These are phyloP conservation scores for Macrosteles quadrilineatus DNA, from an alignment of 1,140 invertebrate genomes.

Conservation along the genomic window DNA sequence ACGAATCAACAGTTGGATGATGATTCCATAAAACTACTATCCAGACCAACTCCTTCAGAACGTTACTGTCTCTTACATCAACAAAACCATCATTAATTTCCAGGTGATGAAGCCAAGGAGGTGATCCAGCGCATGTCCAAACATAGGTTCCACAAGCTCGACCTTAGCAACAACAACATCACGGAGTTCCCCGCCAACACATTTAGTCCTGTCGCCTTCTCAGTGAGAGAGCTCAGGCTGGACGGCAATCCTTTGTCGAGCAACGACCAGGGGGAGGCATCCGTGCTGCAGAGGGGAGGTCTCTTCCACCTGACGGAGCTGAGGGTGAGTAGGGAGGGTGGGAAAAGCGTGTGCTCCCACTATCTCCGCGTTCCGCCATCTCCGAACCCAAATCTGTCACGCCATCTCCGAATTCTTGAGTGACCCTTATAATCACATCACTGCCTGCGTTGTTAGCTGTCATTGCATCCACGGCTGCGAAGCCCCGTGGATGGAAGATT, in stretches of 20 bases:
- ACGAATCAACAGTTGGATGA: too few species aligned
- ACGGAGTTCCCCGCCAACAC: conserved; percentile 18
- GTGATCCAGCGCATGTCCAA: conserved; percentile 19
- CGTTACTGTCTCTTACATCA: too few species aligned
- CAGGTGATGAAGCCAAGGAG: conserved; percentile 6
- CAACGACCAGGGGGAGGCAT: background rate
- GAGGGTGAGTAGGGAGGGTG: conserved; percentile 13
- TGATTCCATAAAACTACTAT: too few species aligned
- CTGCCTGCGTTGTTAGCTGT: too few species aligned
- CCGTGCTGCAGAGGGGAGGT: conserved; percentile 5
- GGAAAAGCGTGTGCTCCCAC: background rate
- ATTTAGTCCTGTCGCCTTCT: conserved; percentile 8
- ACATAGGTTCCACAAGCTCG: conserved; percentile 11
- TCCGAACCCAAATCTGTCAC: too few species aligned
- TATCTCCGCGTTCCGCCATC: too few species aligned
- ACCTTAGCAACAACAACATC: conserved; percentile 7
- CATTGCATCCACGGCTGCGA: too few species aligned
- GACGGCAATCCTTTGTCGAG: conserved; percentile 2
- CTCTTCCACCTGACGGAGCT: conserved; percentile 12
- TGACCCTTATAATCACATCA: too few species aligned
- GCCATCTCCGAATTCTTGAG: too few species aligned
- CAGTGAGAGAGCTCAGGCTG: background rate
- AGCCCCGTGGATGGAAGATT: too few species aligned
- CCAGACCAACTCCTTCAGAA: too few species aligned
- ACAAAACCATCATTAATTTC: too few species aligned